Evolutionary conservation across 2,113 vertebrate species (phyloP).

Genomic region (Nannobrachium achirus): DNA sequence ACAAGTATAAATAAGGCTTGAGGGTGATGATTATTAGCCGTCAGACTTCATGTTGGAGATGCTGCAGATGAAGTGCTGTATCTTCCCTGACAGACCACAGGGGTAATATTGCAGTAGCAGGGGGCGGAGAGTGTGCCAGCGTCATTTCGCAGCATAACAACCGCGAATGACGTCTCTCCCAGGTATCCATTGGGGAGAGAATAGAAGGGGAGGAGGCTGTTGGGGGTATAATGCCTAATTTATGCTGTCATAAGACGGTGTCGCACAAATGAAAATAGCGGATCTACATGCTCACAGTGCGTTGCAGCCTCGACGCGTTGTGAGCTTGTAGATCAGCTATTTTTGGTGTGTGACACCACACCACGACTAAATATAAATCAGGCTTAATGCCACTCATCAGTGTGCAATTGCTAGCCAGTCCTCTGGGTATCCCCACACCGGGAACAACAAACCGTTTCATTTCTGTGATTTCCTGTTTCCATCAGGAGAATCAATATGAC

Average conservation of each 20-base stretch:
- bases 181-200: constrained; percentile 78
- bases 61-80: constrained; percentile 76
- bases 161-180: constrained; percentile 82
- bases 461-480: constrained; percentile 85
- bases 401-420: constrained; percentile 78
- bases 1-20: too few relatives aligned
- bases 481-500: constrained; percentile 83
- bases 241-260: too few relatives aligned
- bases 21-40: constrained; percentile 75
- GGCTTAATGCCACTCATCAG: constrained; percentile 77
- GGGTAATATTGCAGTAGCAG: constrained; percentile 77
- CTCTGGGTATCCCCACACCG: constrained; percentile 76
- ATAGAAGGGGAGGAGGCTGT: constrained; percentile 71
- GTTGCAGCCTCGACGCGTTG: too few relatives aligned
- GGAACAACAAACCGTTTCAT: constrained; percentile 83
- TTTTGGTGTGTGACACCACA: too few relatives aligned
- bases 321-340: too few relatives aligned
- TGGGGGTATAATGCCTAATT: constrained; percentile 44
- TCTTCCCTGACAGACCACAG: constrained; percentile 79
- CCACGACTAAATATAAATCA: too few relatives aligned
- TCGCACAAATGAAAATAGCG: too few relatives aligned
- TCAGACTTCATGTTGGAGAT: constrained; percentile 78
- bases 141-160: constrained; percentile 84
- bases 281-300: too few relatives aligned
- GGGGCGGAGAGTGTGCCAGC: constrained; percentile 70